Base-by-base conservation (phyloP, 2,888 invertebrate genomes). In the Branchellion lobata region DNA sequence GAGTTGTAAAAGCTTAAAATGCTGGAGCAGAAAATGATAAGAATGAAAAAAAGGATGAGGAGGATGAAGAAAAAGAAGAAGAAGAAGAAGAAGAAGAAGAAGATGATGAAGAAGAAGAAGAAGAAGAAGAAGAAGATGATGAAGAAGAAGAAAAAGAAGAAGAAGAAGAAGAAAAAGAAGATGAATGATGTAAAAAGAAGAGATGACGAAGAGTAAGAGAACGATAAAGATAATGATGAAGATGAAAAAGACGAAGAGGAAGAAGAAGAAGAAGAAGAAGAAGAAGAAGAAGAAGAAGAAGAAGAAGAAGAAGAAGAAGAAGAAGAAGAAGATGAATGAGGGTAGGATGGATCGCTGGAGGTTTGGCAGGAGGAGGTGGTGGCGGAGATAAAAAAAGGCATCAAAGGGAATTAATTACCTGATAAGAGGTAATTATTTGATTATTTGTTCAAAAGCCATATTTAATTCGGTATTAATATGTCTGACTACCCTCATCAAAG, bases 261-360 rank as follows among this genome's bases (percentile, higher is more conserved):
- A 47, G 47, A 47, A 47, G 47, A 47, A 47, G 47, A 47, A 47
- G 47, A 47, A 47, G 47, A 47, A 47, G 47, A 47, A 47, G 47
- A 47, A 47, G 47, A 47, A 47, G 47, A 47, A 47, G 47, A 47
- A 47, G 47, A 47, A 47, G 47, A 47, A 47, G 47, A 47, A 47
- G 47, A 47, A 47, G 47, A 47, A 47, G 61, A n/a, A 18, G 61
- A n/a, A 57, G n/a, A n/a, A 18, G n/a, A n/a, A 57, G 61, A n/a
- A 57, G n/a, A 57, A 57, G 61, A 18, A n/a, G 61, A 57, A 57
- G 47, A 47, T 47, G 47, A 47, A 14, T 8, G 18, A 14, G 47
- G 18, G 47, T 8, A 47, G 8, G 47, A 47, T 47, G 47, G n/a
- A n/a, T n/a, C n/a, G n/a, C n/a, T n/a, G n/a, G n/a, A n/a, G n/a